These are phyloP conservation scores for Crotophaga sulcirostris DNA, from an alignment of 2,113 vertebrate genomes.

Conservation along the genomic window DNA sequence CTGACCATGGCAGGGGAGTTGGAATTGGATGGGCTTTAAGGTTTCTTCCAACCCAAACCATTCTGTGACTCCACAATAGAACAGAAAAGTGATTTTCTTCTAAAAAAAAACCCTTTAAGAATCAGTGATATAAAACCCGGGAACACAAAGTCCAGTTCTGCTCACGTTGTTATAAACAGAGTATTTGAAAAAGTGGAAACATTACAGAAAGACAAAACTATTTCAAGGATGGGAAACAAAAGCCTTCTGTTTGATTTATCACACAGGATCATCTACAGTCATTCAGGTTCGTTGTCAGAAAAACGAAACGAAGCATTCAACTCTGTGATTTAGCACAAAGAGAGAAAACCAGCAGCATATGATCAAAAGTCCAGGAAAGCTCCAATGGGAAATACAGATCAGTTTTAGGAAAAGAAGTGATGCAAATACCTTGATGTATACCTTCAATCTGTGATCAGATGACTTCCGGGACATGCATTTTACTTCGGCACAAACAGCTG, in stretches of 20 bases:
- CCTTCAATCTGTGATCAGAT: rapidly evolving
- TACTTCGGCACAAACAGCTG: rapidly evolving
- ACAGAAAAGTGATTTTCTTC: not conserved
- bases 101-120: not conserved
- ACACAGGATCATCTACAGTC: not conserved
- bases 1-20: too few species aligned
- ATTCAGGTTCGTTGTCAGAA: rapidly evolving
- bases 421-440: rapidly evolving
- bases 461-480: not conserved
- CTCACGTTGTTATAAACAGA: not conserved
- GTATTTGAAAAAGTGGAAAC: not conserved
- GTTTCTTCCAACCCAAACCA: too few species aligned
- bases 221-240: not conserved
- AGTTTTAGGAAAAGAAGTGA: not conserved
- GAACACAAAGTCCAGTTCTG: not conserved
- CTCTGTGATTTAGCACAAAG: not conserved
- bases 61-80: not conserved
- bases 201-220: not conserved
- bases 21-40: too few species aligned
- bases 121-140: not conserved
- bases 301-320: not conserved
- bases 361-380: not conserved
- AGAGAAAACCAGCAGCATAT: not conserved
- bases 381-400: rapidly evolving
- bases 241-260: not conserved